phyloP scores from a whole-genome alignment of 2,797 vertebrate genomes.

The Pitangus sulphuratus region DNA sequence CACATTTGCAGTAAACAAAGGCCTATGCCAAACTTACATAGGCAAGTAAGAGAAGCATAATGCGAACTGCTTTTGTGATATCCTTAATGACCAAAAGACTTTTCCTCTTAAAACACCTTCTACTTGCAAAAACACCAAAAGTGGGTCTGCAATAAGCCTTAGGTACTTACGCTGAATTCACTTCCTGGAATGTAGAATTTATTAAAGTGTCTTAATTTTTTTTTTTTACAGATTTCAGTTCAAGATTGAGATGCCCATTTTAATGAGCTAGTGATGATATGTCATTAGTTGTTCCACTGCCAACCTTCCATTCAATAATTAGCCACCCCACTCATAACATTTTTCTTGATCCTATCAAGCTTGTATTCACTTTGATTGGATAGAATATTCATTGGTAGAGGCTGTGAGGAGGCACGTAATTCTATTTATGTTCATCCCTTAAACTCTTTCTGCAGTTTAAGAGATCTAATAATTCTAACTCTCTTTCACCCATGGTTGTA shows the following conservation, averaged over 20 bases:
- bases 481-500: not conserved
- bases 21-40: not conserved
- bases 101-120: not conserved
- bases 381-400: constrained; percentile 16
- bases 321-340: not conserved
- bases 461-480: constrained; percentile 6
- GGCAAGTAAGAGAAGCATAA: not conserved
- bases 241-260: not conserved
- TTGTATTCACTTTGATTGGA: constrained; percentile 25
- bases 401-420: not conserved
- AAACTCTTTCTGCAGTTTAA: constrained; percentile 7
- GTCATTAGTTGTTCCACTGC: not conserved
- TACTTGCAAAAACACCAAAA: not conserved
- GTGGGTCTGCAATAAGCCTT: not conserved
- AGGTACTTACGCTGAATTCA: not conserved
- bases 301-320: constrained; percentile 25
- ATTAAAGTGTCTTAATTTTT: not conserved
- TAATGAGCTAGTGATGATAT: constrained; percentile 1
- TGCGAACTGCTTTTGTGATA: not conserved
- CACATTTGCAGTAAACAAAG: not conserved
- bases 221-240: not conserved
- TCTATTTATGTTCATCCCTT: constrained; percentile 24
- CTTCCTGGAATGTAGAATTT: not conserved
- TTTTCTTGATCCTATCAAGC: constrained; percentile 20
- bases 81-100: not conserved